Evolutionary conservation across 2,888 invertebrate species (phyloP).

Genomic region (Aphelenchoides bicaudatus): DNA sequence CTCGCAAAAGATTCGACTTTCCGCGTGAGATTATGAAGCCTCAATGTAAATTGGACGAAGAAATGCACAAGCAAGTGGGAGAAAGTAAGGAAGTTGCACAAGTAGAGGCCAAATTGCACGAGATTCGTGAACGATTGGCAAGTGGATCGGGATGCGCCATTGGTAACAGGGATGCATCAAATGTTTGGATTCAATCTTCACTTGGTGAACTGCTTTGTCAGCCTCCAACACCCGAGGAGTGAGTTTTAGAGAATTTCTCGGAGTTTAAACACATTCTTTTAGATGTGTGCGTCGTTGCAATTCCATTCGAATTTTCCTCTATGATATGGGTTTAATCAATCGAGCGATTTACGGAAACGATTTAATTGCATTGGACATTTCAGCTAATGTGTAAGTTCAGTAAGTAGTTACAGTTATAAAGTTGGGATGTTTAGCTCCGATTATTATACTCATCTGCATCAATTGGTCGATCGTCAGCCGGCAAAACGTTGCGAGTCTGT

Average conservation of each 20-base stretch:
- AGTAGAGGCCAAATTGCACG: constrained; percentile 33
- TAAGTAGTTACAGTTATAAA: constrained; percentile 10
- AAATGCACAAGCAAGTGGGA: constrained; percentile 38
- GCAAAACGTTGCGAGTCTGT: constrained; percentile 80
- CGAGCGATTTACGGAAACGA: constrained; percentile 65
- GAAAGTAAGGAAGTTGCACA: constrained; percentile 38
- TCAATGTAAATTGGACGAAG: constrained; percentile 53
- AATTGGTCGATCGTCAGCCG: constrained; percentile 70
- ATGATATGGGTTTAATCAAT: constrained; percentile 85
- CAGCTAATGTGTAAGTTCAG: constrained; percentile 3
- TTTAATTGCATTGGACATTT: constrained; percentile 68
- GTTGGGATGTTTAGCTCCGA: constrained; percentile 63
- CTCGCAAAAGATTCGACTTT: constrained; percentile 30
- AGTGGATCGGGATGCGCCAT: constrained; percentile 31
- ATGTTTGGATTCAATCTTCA: constrained; percentile 37
- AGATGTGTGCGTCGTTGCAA: constrained; percentile 72
- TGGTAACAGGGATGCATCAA: constrained; percentile 34
- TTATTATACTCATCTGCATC: constrained; percentile 76
- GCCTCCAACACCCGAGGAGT: constrained; percentile 32
- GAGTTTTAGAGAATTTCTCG: constrained; percentile 8
- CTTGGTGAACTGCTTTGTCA: constrained; percentile 31
- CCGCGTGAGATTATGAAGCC: constrained; percentile 49
- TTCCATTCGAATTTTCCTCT: constrained; percentile 86
- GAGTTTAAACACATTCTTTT: constrained; percentile 19
- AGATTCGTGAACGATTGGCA: constrained; percentile 29